Evolutionary conservation across 2,888 invertebrate species (phyloP).

Genomic region (Tetragonisca angustula): DNA sequence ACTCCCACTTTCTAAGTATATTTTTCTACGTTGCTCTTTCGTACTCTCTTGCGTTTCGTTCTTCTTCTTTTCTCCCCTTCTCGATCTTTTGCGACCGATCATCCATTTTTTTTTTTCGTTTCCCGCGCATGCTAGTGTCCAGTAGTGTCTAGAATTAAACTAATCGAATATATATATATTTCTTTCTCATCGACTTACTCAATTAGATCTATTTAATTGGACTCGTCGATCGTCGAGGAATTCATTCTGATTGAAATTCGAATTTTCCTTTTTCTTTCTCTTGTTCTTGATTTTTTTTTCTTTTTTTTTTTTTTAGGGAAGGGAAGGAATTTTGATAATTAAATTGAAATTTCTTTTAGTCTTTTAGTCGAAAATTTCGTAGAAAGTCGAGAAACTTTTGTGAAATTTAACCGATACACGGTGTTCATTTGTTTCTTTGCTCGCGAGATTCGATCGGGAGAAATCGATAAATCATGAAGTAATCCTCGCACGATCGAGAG

Average conservation of each 20-base stretch:
- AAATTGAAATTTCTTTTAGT: too few relatives aligned
- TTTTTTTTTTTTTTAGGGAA: too few relatives aligned
- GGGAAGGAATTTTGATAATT: not conserved
- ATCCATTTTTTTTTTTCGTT: conserved; percentile 31
- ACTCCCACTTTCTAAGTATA: conserved; percentile 2
- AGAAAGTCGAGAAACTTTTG: too few relatives aligned
- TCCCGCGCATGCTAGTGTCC: conserved; percentile 63
- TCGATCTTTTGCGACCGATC: conserved; percentile 6
- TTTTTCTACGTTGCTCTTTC: conserved; percentile 20
- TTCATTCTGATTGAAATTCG: conserved; percentile 18
- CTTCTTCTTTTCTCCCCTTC: not conserved
- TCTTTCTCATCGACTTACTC: not conserved
- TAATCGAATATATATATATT: conserved; percentile 43
- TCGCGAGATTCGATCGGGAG: not conserved
- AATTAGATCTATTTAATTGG: conserved; percentile 18
- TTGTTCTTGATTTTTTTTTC: too few relatives aligned
- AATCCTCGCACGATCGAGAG: conserved; percentile 56
- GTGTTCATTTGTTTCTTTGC: not conserved
- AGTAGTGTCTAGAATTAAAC: conserved; percentile 54
- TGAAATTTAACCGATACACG: too few relatives aligned
- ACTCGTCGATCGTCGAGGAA: conserved; percentile 49
- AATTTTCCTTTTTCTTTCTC: too few relatives aligned
- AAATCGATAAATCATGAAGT: conserved; percentile 11
- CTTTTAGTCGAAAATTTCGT: too few relatives aligned
- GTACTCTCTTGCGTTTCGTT: too few relatives aligned